Conservation (phyloP, 2,888 invertebrate species). For the Eutolmus rufibarbis region DNA sequence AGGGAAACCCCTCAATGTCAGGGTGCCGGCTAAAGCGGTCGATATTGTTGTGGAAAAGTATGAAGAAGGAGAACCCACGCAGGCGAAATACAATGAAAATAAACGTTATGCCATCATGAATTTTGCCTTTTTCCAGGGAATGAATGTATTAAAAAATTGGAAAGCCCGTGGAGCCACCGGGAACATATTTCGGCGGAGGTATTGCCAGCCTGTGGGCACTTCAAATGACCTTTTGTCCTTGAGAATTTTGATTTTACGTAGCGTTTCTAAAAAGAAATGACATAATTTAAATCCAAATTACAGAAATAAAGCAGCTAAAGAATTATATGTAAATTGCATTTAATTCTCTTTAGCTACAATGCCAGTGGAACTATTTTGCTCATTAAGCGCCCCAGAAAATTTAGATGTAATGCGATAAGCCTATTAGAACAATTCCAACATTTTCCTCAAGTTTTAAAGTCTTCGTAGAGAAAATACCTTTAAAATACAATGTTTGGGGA, state of each 20-base stretch:
- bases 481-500: background rate
- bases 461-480: background rate
- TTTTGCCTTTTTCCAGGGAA: background rate
- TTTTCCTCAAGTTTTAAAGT: background rate
- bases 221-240: background rate
- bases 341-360: background rate
- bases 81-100: background rate
- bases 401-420: background rate
- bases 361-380: background rate
- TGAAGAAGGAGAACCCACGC: background rate
- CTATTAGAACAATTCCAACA: background rate
- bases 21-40: background rate
- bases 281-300: background rate
- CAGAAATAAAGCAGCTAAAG: background rate
- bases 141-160: background rate
- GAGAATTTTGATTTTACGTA: background rate
- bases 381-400: background rate
- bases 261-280: background rate
- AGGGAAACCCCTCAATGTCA: background rate
- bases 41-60: background rate
- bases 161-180: background rate
- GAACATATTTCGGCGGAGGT: background rate
- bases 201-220: background rate
- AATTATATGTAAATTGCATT: background rate
- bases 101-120: background rate